A percentile compares a stretch with the other conserved stretches of the same genome.
These are phyloP conservation scores for Hanleya hanleyi DNA, from an alignment of 2,888 invertebrate species.

Conservation along the genomic window DNA sequence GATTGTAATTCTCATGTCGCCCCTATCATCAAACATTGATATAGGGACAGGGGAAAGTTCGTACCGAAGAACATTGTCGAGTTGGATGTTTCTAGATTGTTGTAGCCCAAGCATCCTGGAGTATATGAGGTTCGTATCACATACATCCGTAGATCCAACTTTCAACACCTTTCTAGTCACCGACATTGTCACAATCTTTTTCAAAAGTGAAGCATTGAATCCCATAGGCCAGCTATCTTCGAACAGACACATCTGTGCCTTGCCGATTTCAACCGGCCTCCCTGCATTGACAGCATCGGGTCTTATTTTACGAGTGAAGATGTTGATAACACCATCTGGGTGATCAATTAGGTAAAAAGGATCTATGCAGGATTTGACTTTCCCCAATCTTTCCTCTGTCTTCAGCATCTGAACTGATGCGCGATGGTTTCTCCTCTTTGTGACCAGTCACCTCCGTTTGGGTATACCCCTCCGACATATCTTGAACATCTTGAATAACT, in stretches of 20 bases:
- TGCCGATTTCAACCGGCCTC: not conserved
- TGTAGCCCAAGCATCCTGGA: not conserved
- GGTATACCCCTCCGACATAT: not conserved
- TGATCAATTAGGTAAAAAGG: not conserved
- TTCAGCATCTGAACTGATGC: not conserved
- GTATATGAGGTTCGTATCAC: not conserved
- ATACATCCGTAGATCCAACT: too few species aligned
- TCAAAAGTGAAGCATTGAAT: not conserved
- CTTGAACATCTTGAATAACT: not conserved
- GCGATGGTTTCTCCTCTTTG: not conserved
- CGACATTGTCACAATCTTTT: not conserved
- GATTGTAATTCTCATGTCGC: not conserved
- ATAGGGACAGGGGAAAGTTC: not conserved
- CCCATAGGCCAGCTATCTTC: not conserved
- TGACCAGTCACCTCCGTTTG: not conserved
- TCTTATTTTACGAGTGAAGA: not conserved
- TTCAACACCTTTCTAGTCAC: not conserved
- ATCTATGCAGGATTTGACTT: not conserved
- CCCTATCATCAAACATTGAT: not conserved
- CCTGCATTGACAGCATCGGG: not conserved
- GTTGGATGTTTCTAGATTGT: not conserved
- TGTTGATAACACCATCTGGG: not conserved
- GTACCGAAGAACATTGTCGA: not conserved
- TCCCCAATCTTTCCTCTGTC: not conserved
- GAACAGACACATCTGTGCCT: not conserved